Evolutionary conservation across 2,888 invertebrate genomes (phyloP), one percentile per base, ranked within the genome.

Genomic region (Beris chalybata): DNA sequence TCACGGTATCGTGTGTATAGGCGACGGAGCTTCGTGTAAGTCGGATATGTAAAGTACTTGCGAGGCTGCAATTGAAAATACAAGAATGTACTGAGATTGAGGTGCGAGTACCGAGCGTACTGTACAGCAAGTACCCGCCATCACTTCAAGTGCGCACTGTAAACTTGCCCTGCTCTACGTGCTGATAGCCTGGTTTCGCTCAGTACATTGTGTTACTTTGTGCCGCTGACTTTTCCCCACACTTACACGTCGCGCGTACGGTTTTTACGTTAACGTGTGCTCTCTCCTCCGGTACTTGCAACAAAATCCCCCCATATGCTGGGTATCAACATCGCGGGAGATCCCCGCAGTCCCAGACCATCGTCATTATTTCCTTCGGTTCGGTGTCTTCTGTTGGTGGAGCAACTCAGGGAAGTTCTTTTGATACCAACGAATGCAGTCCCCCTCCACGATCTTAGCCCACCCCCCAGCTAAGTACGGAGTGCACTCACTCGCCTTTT

Each of bases 161-260:
- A 57, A 64, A 50, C 53, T 50, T 15, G 22, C 9, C 71, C 68
- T 72, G 67, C 74, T 73, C 58, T 54, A 53, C 32, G 67, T 69
- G 69, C 80, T 80, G 81, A 22, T 72, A 74, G 76, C 80, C 80
- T 80, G 79, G 74, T 79, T 74, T 71, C 74, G 73, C 78, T 79
- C 80, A 80, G 80, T 80, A 80, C 80, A 78, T 75, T 70, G 70
- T 70, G 76, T 77, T 79, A 79, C 70, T 70, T 69, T 63, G 64
- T 55, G 64, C 58, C 63, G 64, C 52, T 69, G 66, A 67, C 64
- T 69, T 69, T 67, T 68, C 52, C 44, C 64, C 64, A 30, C 30
- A 15, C 13, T 54, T 53, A 31, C 53, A 45, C 64, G 64, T 11
- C 54, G 54, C 52, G 52, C 61, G 61, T 61, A 52, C 43, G 59